phyloP scores from a whole-genome alignment of 2,113 vertebrate species.

The Mola mola region DNA sequence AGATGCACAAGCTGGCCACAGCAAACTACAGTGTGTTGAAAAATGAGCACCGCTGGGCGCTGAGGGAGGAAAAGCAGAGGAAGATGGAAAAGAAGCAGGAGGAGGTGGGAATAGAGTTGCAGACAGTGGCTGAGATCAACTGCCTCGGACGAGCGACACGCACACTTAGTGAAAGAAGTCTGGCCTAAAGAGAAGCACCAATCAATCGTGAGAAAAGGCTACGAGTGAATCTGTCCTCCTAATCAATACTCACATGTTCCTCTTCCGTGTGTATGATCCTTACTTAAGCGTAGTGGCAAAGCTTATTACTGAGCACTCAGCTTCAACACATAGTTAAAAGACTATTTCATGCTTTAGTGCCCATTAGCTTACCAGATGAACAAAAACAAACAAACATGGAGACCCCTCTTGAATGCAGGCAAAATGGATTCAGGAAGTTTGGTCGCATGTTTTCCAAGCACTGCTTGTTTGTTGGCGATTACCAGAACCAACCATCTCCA shows the following conservation, averaged over 20 bases:
- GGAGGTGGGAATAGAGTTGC: background rate
- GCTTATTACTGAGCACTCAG: constrained; percentile 23
- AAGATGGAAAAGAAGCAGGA: constrained; percentile 15
- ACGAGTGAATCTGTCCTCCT: constrained; percentile 11
- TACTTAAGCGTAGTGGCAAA: constrained; percentile 11
- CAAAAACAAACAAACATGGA: constrained; percentile 14
- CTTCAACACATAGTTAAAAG: constrained; percentile 23
- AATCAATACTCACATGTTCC: constrained; percentile 36
- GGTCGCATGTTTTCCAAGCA: constrained; percentile 33
- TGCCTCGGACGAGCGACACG: constrained; percentile 16
- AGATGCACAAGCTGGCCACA: constrained; percentile 11
- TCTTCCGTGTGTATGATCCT: constrained; percentile 11
- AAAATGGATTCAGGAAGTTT: constrained; percentile 39
- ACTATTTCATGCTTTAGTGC: constrained; percentile 27
- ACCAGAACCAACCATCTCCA: constrained; percentile 35
- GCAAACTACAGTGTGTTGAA: constrained; percentile 45
- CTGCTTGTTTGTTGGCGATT: constrained; percentile 34
- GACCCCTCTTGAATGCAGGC: constrained; percentile 15
- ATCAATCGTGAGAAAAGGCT: constrained; percentile 22
- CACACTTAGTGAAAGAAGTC: constrained; percentile 17
- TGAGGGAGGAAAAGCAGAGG: constrained; percentile 15
- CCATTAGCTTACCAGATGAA: constrained; percentile 15
- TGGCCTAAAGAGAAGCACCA: constrained; percentile 22
- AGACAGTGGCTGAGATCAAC: background rate
- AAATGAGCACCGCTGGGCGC: constrained; percentile 47